Evolutionary conservation across 2,888 invertebrate species (phyloP), one percentile per base, ranked within the genome.

Genomic region (Hypercompe scribonia): DNA sequence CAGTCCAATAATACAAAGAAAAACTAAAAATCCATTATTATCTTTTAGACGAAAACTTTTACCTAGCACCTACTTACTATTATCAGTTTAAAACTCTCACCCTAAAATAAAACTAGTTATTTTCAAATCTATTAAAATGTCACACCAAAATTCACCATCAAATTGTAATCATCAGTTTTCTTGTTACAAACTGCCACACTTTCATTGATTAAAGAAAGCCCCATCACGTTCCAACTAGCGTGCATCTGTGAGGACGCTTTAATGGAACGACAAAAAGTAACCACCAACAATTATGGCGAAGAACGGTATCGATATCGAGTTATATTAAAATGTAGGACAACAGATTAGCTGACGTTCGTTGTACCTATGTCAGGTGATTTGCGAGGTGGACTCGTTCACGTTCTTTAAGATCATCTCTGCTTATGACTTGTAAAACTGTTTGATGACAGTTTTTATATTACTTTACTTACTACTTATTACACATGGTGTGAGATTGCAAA

Each of bases 241-340:
- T 18, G 13, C 28, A 36, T 67, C n/a, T 61, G 24, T 54, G 42
- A 72, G 34, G 34, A 50, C 46, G 63, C 46, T 39, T 58, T 39
- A 31, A 65, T 65, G 33, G 36, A 31, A 63, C 28, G 72, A 75
- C 72, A 73, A 75, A 79, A 77, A 73, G 78, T 73, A 73, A 75
- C 61, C 72, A 42, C 61, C 34, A 46, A 69, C 73, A 65, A 75
- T 77, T 80, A 80, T 70, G 76, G 71, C 67, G 68, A 76, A 24
- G 71, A 85, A 84, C 86, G 81, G 87, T 86, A 81, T 79, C 46
- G 73, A 73, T 68, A 73, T 78, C 75, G 54, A 74, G 75, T 36
- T 18, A n/a, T 81, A 82, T 78, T 83, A 76, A 80, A 83, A 87
- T 87, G 85, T 87, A 73, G 83, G 78, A 71, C 85, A 74, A 71